Evolutionary conservation across 1,140 invertebrate genomes (phyloP).

Genomic region (Sycophila sp.): DNA sequence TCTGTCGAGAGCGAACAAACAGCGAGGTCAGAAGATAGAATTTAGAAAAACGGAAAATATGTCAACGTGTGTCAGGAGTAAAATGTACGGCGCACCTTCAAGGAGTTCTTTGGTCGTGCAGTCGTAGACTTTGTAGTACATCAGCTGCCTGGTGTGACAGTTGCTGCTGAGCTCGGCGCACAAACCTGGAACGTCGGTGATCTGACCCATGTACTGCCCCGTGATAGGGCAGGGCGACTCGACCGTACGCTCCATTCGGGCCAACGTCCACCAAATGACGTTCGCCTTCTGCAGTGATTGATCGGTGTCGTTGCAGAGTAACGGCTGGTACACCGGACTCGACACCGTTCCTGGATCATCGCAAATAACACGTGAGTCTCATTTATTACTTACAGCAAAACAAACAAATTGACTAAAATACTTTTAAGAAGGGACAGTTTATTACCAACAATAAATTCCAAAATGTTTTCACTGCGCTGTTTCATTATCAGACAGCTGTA

Average conservation of each 20-base stretch:
- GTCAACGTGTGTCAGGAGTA: too few relatives aligned
- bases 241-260: slow-evolving; percentile 66
- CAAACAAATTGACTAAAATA: too few relatives aligned
- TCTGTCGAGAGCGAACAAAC: slow-evolving; percentile 60
- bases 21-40: neutral
- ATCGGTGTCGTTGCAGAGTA: slow-evolving; percentile 61
- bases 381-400: neutral
- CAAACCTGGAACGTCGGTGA: slow-evolving; percentile 73
- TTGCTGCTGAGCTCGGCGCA: slow-evolving; percentile 80
- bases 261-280: slow-evolving; percentile 70
- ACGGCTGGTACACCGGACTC: slow-evolving; percentile 52
- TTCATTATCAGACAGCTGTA: slow-evolving; percentile 75
- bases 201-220: slow-evolving; percentile 74
- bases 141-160: slow-evolving; percentile 75
- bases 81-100: slow-evolving; percentile 66
- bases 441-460: slow-evolving; percentile 71
- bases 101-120: slow-evolving; percentile 72
- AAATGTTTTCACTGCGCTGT: slow-evolving; percentile 72
- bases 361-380: slow-evolving; percentile 20
- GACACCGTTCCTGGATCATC: slow-evolving; percentile 49
- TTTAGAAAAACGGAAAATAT: neutral
- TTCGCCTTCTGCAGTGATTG: slow-evolving; percentile 47
- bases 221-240: slow-evolving; percentile 75
- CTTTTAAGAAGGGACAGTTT: too few relatives aligned
- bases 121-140: slow-evolving; percentile 78